phyloP scores from a whole-genome alignment of 2,888 invertebrate genomes.

The Blera fallax region DNA sequence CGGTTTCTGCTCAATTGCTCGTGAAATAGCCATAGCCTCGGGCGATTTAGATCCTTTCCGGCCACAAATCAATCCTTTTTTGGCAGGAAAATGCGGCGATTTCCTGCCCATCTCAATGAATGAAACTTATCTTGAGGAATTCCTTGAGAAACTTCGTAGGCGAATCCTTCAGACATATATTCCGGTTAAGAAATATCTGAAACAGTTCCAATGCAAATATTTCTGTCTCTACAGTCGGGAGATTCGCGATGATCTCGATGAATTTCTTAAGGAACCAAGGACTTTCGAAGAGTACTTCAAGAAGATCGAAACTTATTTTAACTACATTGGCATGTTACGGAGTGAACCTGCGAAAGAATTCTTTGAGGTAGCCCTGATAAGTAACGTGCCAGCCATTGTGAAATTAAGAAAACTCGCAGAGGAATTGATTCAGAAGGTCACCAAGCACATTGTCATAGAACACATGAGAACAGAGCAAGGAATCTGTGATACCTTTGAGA shows the following conservation, averaged over 20 bases:
- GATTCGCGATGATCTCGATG: constrained; percentile 82
- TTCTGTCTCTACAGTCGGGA: constrained; percentile 82
- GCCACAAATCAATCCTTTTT: constrained; percentile 80
- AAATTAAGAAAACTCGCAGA: constrained; percentile 85
- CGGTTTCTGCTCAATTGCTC: constrained; percentile 84
- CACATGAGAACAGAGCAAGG: constrained; percentile 86
- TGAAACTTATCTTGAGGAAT: constrained; percentile 83
- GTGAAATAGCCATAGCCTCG: constrained; percentile 83
- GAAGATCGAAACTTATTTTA: constrained; percentile 85
- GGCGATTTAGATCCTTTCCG: constrained; percentile 85
- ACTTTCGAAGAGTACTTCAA: constrained; percentile 85
- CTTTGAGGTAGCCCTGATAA: constrained; percentile 86
- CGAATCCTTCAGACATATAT: constrained; percentile 83
- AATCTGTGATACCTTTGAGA: constrained; percentile 88
- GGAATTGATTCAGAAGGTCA: constrained; percentile 85
- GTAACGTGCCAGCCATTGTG: constrained; percentile 85
- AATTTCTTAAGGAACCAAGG: constrained; percentile 83
- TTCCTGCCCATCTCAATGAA: constrained; percentile 85
- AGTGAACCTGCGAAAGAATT: constrained; percentile 86
- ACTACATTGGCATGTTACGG: constrained; percentile 84
- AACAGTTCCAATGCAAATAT: constrained; percentile 83
- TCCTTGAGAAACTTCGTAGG: constrained; percentile 83
- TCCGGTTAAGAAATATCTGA: constrained; percentile 84
- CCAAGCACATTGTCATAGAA: constrained; percentile 84
- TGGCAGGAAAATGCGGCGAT: constrained; percentile 81